Evolutionary conservation across 2,888 invertebrate species (phyloP).

Genomic region (Agrochola lota): DNA sequence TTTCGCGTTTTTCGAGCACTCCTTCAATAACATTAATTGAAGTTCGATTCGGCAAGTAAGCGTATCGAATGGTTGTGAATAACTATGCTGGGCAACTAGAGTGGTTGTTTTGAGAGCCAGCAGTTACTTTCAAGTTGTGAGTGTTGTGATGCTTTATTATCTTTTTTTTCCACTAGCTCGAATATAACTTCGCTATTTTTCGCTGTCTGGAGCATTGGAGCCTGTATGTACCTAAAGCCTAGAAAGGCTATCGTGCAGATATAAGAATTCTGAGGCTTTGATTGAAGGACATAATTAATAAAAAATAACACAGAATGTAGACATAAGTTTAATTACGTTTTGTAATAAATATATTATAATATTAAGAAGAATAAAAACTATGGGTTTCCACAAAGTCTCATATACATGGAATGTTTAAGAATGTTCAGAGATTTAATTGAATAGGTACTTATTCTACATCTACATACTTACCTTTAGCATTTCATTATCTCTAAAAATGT

Average conservation of each 20-base stretch:
- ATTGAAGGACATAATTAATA: background rate
- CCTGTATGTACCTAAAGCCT: too few species aligned
- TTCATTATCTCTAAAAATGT: background rate
- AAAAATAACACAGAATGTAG: slow-evolving; percentile 5
- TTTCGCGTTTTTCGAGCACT: background rate
- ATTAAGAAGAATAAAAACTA: slow-evolving; percentile 18
- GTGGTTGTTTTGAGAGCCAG: background rate
- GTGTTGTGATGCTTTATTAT: background rate
- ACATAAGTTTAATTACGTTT: slow-evolving; percentile 6
- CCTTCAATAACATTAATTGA: background rate
- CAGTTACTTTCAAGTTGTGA: background rate
- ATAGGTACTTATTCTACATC: background rate
- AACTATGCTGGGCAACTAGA: background rate
- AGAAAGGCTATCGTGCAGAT: too few species aligned
- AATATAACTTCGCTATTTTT: too few species aligned
- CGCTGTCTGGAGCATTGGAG: background rate
- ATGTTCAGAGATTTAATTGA: background rate
- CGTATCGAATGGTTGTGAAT: background rate
- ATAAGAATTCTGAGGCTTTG: background rate
- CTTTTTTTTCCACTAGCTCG: background rate
- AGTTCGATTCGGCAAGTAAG: background rate
- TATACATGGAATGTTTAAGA: slow-evolving; percentile 28
- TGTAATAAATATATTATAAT: background rate
- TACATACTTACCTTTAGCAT: too few species aligned
- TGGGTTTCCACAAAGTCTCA: slow-evolving; percentile 2